These are phyloP conservation scores for Eretmochelys imbricata DNA, from an alignment of 2,113 vertebrate species.

Conservation along the genomic window DNA sequence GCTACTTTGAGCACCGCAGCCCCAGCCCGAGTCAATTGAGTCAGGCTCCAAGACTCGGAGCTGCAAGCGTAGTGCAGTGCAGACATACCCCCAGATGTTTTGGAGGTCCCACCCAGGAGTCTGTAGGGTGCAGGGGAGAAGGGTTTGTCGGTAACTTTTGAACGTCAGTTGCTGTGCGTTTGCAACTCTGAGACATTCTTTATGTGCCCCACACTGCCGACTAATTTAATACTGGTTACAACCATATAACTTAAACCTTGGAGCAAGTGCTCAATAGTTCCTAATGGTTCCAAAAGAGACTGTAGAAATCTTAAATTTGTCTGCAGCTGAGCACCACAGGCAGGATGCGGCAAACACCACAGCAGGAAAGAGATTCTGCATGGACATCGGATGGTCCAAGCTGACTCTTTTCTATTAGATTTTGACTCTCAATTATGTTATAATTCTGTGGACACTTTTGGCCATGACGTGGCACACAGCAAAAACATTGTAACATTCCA, in stretches of 20 bases:
- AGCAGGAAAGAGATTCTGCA: neutral
- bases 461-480: accelerated
- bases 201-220: accelerated
- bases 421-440: accelerated
- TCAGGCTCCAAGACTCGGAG: neutral
- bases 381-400: accelerated
- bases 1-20: no score
- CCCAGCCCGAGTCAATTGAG: neutral
- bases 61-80: neutral
- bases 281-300: neutral
- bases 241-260: neutral
- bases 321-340: accelerated
- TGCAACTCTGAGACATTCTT: neutral
- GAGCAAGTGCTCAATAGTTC: neutral
- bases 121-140: neutral
- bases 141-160: accelerated
- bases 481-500: neutral
- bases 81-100: neutral
- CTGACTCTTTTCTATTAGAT: neutral
- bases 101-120: neutral
- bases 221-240: neutral
- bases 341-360: accelerated
- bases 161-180: accelerated
- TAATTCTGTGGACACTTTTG: accelerated
- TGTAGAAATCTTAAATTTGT: neutral